Conservation (phyloP, 2,113 vertebrate species). For the Myotis davidii region DNA sequence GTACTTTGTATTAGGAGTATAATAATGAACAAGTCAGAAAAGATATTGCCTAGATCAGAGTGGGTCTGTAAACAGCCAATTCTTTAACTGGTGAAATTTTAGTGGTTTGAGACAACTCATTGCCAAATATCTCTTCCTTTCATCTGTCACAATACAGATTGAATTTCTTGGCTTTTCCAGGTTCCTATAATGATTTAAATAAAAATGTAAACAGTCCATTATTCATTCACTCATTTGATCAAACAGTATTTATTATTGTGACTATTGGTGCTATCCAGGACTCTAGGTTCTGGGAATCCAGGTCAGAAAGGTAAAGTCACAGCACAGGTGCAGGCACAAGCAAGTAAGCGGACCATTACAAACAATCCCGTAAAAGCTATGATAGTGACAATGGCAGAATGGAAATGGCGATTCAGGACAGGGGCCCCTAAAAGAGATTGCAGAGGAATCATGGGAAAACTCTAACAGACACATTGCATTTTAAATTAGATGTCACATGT, state of each 20-base stretch:
- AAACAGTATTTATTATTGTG: neutral
- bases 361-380: neutral
- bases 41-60: neutral
- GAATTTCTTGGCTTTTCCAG: neutral
- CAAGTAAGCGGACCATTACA: neutral
- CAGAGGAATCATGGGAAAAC: neutral
- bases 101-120: neutral
- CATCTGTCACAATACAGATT: neutral
- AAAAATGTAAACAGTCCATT: neutral
- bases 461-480: neutral
- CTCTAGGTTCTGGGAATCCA: neutral
- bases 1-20: neutral
- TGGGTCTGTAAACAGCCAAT: neutral
- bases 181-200: neutral
- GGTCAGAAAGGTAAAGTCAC: neutral
- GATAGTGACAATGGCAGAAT: neutral
- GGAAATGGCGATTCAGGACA: neutral
- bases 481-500: neutral
- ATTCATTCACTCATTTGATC: constrained; percentile 8
- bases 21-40: neutral
- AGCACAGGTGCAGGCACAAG: neutral
- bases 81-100: neutral
- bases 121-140: neutral
- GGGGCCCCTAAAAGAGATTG: neutral
- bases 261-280: neutral